Percentiles rank a stretch among this genome's conserved stretches.
These are phyloP conservation scores for Crenuchus spilurus DNA, from an alignment of 2,797 vertebrate genomes.

Conservation along the genomic window DNA sequence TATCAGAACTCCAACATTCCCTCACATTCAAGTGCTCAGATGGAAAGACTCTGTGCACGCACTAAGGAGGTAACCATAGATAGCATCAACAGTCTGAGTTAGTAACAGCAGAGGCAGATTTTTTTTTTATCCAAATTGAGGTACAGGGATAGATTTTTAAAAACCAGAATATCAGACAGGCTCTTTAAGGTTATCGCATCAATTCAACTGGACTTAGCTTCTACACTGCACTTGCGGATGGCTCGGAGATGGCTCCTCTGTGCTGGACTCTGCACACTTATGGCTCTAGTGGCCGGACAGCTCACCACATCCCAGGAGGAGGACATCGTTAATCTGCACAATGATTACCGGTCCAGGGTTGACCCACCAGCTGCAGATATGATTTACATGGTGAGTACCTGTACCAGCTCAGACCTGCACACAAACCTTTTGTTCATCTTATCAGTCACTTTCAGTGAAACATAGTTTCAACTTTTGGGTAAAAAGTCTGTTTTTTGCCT, in stretches of 20 bases:
- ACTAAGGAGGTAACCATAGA: too few species aligned
- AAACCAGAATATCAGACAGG: too few species aligned
- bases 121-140: too few species aligned
- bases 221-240: slow-evolving; percentile 14
- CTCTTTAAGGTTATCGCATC: too few species aligned
- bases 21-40: not conserved
- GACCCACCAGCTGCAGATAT: slow-evolving; percentile 69
- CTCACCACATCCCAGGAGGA: slow-evolving; percentile 65
- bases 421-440: too few species aligned
- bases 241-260: not conserved
- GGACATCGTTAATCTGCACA: slow-evolving; percentile 72
- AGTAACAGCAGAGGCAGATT: too few species aligned
- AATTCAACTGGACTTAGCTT: not conserved
- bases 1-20: not conserved
- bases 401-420: not conserved
- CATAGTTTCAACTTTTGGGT: too few species aligned
- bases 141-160: too few species aligned
- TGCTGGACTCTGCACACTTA: slow-evolving; percentile 34
- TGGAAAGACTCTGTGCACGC: not conserved
- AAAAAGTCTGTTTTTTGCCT: too few species aligned
- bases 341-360: slow-evolving; percentile 70
- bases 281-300: slow-evolving; percentile 61
- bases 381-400: slow-evolving; percentile 72
- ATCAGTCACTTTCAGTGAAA: too few species aligned
- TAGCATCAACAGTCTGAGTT: too few species aligned